Evolutionary conservation across 2,888 invertebrate genomes (phyloP), one percentile per base, ranked within the genome.

Genomic region (Watsonalla cultraria): DNA sequence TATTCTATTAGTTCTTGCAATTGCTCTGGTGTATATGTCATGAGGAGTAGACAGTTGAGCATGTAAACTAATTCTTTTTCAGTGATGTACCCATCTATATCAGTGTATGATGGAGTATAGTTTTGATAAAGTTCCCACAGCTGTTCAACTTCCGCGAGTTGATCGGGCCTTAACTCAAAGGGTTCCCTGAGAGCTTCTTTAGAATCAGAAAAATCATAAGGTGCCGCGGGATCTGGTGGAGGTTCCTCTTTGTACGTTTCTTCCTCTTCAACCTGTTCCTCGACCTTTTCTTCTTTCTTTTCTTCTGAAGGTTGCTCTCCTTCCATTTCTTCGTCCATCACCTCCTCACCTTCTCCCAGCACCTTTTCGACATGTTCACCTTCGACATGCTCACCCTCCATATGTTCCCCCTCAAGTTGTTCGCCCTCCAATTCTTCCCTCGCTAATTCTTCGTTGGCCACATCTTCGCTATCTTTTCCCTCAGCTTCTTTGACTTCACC

Each of bases 221-320:
- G 89, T 33, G 86, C 90, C 35, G 82, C 61, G n/a, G 90, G 90
- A 62, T 90, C 89, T 7, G 83, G 84, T 6, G 86, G 86, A 35
- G 83, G 84, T 61, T 80, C 79, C 62, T 82, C 85, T 8, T 74
- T 68, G 57, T 71, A 84, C 45, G 45, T 63, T 54, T 81, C 76
- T 65, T 86, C 86, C 59, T 86, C 82, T 61, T 81, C 86, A 37
- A 78, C 59, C 52, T 69, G 72, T 48, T 77, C 75, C 54, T 68
- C 75, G 48, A 72, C 64, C 57, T 69, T 61, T 53, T 65, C 65
- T 42, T 59, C 61, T 51, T 61, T 60, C 34, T 54, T 54, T 59
- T 66, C 66, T 5, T 54, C 65, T 59, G 65, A 59, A 11, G 53
- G 45, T 8, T 66, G 56, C 66, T 78, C 77, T 45, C 64, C 70